These are phyloP conservation scores for Cecropterus lyciades DNA, from an alignment of 1,140 invertebrate species.

Conservation along the genomic window DNA sequence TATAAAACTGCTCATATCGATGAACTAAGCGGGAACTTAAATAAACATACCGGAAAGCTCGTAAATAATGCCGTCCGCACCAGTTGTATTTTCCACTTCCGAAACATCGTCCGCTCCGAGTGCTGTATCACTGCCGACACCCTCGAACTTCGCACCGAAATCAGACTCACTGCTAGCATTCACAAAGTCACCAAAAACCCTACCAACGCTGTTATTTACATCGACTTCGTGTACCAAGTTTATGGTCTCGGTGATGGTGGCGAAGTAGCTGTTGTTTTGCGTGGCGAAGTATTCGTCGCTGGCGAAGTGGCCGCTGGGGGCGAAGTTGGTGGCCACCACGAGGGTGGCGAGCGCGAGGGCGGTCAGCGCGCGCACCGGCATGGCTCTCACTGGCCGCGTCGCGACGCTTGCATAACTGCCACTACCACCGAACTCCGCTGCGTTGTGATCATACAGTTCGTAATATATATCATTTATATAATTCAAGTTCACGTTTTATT, in stretches of 20 bases:
- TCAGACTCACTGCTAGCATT: too few relatives aligned
- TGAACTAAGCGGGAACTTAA: too few relatives aligned
- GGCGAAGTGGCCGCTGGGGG: constrained; percentile 13
- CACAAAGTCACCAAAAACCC: background rate
- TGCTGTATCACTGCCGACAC: too few relatives aligned
- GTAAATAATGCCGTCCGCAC: constrained; percentile 31
- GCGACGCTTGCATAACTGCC: constrained; percentile 11
- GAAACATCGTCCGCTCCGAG: too few relatives aligned
- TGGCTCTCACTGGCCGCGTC: constrained; percentile 5
- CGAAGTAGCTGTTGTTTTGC: background rate
- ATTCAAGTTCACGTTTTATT: constrained; percentile 12
- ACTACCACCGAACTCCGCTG: constrained; percentile 8
- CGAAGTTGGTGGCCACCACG: constrained; percentile 23
- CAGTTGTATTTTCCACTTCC: background rate
- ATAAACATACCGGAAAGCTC: constrained; percentile 34
- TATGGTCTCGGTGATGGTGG: background rate
- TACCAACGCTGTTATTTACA: background rate
- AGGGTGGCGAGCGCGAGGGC: constrained; percentile 24
- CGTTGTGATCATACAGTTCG: background rate
- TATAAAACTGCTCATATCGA: too few relatives aligned
- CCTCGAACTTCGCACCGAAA: too few relatives aligned
- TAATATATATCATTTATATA: constrained; percentile 7
- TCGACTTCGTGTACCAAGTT: background rate
- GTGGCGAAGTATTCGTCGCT: background rate
- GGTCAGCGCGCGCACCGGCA: constrained; percentile 38